phyloP scores from a whole-genome alignment of 2,797 vertebrate species.

The Acipenser ruthenus region DNA sequence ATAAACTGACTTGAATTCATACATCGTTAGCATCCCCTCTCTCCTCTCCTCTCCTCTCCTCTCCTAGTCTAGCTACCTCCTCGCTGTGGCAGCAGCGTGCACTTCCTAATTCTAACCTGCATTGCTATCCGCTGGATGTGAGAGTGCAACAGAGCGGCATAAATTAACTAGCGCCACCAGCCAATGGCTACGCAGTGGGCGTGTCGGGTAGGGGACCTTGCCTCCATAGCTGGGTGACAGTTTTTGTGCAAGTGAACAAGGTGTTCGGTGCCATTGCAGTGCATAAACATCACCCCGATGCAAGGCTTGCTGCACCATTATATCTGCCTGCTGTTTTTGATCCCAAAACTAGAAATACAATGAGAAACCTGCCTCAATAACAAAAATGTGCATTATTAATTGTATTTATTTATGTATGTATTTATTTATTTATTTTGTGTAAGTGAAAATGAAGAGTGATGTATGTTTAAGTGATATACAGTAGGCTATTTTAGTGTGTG shows the following conservation, averaged over 20 bases:
- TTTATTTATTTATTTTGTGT: background rate
- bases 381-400: background rate
- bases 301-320: background rate
- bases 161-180: slow-evolving; percentile 18
- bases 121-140: slow-evolving; percentile 20
- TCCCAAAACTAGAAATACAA: too few species aligned
- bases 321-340: too few species aligned
- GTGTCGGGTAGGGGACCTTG: slow-evolving; percentile 34
- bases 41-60: too few species aligned
- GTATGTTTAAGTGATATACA: background rate
- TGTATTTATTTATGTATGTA: slow-evolving; percentile 1
- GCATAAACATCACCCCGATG: background rate
- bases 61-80: background rate
- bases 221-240: slow-evolving; percentile 7
- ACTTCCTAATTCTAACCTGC: slow-evolving; percentile 32
- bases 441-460: too few species aligned
- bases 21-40: too few species aligned
- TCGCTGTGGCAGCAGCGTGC: slow-evolving; percentile 24
- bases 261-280: background rate
- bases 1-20: too few species aligned
- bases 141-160: slow-evolving; percentile 18
- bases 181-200: slow-evolving; percentile 41
- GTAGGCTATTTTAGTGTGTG: too few species aligned
- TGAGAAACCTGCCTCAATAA: too few species aligned
- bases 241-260: slow-evolving; percentile 4